Base-by-base conservation (phyloP, 2,797 vertebrate species). In the Adrianichthys oophorus region DNA sequence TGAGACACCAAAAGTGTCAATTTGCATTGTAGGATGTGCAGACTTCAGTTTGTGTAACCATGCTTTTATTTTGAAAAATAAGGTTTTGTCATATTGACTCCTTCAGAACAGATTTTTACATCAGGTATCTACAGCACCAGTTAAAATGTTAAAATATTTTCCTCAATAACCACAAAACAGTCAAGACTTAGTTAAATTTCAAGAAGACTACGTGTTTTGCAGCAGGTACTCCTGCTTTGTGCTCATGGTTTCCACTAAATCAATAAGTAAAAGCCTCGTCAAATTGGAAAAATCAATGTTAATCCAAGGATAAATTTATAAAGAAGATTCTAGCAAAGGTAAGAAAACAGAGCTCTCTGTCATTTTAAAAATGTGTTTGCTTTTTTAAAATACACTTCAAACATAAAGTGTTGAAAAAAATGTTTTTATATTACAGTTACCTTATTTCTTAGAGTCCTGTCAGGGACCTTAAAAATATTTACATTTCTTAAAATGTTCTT, bases 191-290 rank as follows among this genome's bases (percentile, higher is more conserved):
- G 49, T 80, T 54, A 67, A 56, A 52, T 49, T 63, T 65, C 61
- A 63, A 48, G 56, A 79, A 57, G 24, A 60, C 63, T 73, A 59
- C 61, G 56, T 65, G 72, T 69, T 71, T 73, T 59, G 66, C 37
- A 77, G 67, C 55, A 48, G 52, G 71, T 46, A 23, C 29, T 24
- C 53, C 50, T 63, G 45, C 17, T 29, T 45, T 26, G 62, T 57
- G 50, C 64, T 60, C 1, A 42, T 54, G 65, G 78, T 70, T 73
- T 58, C 48, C 14, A 21, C 56, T 79, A 80, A 63, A 41, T 64
- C 70, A 52, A 56, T 41, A 78, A 74, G 78, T 80, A 48, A 45
- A 52, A 51, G 57, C 62, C 79, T 73, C 68, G 80, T 77, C 62
- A 68, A 68, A 41, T 65, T 58, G 24, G 59, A 72, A 52, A 62